Percentiles rank a stretch among this genome's conserved stretches.
phyloP scores from a whole-genome alignment of 2,113 vertebrate genomes.

The Dolichotis patagonum region DNA sequence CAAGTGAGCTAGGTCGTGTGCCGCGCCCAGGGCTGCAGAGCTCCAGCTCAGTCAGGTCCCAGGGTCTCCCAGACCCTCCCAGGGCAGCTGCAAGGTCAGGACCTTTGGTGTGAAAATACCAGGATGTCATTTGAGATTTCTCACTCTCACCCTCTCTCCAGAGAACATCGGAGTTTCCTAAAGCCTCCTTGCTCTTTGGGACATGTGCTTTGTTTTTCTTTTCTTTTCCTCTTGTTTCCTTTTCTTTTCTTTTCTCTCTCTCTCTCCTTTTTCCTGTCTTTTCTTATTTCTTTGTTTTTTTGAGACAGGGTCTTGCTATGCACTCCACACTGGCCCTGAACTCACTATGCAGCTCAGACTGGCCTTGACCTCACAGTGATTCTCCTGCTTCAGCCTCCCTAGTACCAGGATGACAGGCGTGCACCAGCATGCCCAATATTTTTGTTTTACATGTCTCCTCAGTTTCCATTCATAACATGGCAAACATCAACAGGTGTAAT shows the following conservation, averaged over 20 bases:
- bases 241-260: background rate
- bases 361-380: background rate
- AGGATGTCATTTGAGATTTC: background rate
- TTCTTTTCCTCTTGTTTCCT: background rate
- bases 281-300: background rate
- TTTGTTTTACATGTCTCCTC: background rate
- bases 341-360: background rate
- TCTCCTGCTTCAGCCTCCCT: background rate
- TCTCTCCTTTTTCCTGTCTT: background rate
- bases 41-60: background rate
- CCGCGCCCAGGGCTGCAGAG: background rate
- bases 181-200: background rate
- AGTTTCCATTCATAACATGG: constrained; percentile 17
- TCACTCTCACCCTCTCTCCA: background rate
- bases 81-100: background rate
- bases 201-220: background rate
- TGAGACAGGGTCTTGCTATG: background rate
- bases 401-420: too few species aligned
- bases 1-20: background rate
- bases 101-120: background rate
- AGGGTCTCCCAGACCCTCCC: background rate
- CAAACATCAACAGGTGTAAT: background rate
- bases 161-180: background rate
- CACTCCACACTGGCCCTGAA: background rate
- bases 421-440: background rate